phyloP scores from a whole-genome alignment of 2,797 vertebrate genomes.

The Merluccius polli region DNA sequence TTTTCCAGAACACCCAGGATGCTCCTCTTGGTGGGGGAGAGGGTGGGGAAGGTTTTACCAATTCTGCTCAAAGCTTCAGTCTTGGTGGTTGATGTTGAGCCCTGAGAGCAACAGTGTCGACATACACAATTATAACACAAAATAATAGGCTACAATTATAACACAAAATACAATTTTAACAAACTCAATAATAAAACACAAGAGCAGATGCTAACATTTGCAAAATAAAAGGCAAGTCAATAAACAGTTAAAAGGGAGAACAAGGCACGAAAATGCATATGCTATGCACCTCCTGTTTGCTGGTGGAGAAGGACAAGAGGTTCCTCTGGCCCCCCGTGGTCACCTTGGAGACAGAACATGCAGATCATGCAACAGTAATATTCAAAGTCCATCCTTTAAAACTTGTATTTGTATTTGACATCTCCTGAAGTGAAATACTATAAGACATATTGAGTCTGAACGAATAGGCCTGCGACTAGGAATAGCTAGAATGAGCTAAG shows the following conservation, averaged over 20 bases:
- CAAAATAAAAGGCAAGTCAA: too few relatives aligned
- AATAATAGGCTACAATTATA: not conserved
- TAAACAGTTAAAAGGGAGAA: not conserved
- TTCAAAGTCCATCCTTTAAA: not conserved
- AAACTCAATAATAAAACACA: too few relatives aligned
- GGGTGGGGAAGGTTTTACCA: slow-evolving; percentile 2
- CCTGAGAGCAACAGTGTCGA: slow-evolving; percentile 39
- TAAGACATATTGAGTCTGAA: not conserved
- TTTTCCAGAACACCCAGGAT: slow-evolving; percentile 56
- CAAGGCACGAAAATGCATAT: not conserved
- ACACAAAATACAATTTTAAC: not conserved
- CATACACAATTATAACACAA: not conserved
- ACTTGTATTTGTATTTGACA: not conserved
- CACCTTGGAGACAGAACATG: slow-evolving; percentile 46
- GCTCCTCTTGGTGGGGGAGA: slow-evolving; percentile 45
- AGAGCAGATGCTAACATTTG: too few relatives aligned
- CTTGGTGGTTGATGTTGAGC: slow-evolving; percentile 10
- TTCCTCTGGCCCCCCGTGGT: slow-evolving; percentile 48
- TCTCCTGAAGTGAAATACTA: not conserved
- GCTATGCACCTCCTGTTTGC: slow-evolving; percentile 48
- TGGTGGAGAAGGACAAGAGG: slow-evolving; percentile 60
- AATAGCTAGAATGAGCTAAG: too few relatives aligned
- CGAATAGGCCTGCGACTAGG: not conserved
- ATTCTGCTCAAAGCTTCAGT: slow-evolving; percentile 29
- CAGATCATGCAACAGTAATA: not conserved